These are phyloP conservation scores for Lysandra bellargus DNA, from an alignment of 2,888 invertebrate species.

Conservation along the genomic window DNA sequence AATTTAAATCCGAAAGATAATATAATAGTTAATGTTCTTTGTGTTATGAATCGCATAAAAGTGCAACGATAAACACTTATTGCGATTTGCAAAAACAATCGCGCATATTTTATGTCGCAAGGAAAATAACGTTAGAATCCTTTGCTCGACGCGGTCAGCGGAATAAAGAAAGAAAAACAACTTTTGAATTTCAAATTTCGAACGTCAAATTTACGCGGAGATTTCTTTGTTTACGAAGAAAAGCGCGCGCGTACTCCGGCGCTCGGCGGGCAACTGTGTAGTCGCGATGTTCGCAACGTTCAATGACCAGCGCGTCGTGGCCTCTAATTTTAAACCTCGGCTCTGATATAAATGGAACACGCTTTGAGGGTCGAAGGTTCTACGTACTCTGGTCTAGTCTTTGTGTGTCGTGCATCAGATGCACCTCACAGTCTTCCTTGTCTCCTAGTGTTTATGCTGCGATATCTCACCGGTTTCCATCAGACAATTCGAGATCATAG, in stretches of 20 bases:
- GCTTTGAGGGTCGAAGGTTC: conserved; percentile 36
- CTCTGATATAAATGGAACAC: conserved; percentile 38
- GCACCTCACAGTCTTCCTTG: conserved; percentile 23
- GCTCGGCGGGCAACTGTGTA: conserved; percentile 47
- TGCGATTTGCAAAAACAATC: conserved; percentile 22
- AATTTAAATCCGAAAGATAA: conserved; percentile 8
- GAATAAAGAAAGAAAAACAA: conserved; percentile 14
- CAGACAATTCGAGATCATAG: conserved; percentile 1
- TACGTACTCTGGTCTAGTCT: conserved; percentile 36
- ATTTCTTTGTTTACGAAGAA: conserved; percentile 48
- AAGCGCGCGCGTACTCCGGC: conserved; percentile 44
- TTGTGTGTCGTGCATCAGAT: conserved; percentile 28
- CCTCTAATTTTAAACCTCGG: conserved; percentile 42
- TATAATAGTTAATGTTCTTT: conserved; percentile 4
- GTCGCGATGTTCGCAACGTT: conserved; percentile 40
- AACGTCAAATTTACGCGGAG: conserved; percentile 38
- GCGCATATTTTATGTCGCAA: background rate
- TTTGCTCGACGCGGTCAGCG: background rate
- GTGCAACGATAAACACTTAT: conserved; percentile 19
- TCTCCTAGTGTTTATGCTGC: conserved; percentile 7
- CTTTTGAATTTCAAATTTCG: conserved; percentile 27
- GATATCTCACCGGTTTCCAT: background rate
- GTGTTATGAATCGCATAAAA: background rate
- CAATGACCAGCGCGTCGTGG: conserved; percentile 46
- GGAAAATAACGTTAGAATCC: background rate